Evolutionary conservation across 2,113 vertebrate species (phyloP), one percentile per base, ranked within the genome.

Genomic region (Tringa solitaria): DNA sequence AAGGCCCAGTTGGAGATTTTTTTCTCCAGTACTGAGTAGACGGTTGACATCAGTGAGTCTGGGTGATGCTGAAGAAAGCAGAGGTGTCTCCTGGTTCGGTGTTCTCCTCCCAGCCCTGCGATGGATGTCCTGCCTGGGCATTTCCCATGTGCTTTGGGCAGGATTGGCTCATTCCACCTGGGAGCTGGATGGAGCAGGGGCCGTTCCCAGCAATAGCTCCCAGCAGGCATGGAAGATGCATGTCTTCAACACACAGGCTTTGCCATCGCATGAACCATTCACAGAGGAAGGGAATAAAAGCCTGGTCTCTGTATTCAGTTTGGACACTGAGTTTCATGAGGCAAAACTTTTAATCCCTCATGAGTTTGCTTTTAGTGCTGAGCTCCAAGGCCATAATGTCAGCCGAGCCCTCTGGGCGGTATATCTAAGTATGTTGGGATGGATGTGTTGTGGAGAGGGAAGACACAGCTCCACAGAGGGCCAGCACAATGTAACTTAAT

Each of bases 231-330:
- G 64, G 64, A 15, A 26, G 53, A 27, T 9, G 39, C 27, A 3
- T 2, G 14, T 4, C 50, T 35, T 32, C 16, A 3, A 22, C 39
- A 10, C 20, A 1, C 2, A 8, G 48, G 59, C 51, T 50, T 48
- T n/a, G 83, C 51, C 15, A 1, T 30, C 4, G 2, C 2, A 10
- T 23, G 14, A 14, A 1, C 41, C 2, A 3, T 24, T 75, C 32
- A 3, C 17, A 17, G 20, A 18, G 24, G 41, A 33, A 17, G 14
- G 64, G 35, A 32, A 6, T 37, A 4, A 17, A 32, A 69, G 32
- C 19, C 64, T 14, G 17, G 21, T 37, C 54, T 43, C 20, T 10
- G 26, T 8, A 14, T 14, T 13, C 1, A 4, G 37, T 68, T 43
- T 24, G 41, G 41, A 17, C 16, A 2, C 7, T 4, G 53, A 28